These are phyloP conservation scores for Hylaea fasciaria DNA, from an alignment of 2,888 invertebrate species.

Conservation along the genomic window DNA sequence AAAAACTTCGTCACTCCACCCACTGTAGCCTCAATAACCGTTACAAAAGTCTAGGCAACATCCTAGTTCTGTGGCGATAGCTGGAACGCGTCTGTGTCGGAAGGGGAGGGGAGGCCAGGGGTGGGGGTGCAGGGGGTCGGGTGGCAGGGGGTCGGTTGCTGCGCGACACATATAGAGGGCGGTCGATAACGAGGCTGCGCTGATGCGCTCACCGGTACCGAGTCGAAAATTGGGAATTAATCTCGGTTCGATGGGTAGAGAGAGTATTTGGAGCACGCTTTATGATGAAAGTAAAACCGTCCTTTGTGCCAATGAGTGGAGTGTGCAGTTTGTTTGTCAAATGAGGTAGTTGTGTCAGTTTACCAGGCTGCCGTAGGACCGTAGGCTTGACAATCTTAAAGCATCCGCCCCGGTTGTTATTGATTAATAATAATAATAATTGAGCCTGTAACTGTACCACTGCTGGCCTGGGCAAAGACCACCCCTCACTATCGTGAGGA, in stretches of 20 bases:
- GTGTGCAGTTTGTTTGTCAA: no score
- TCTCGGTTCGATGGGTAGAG: constrained; percentile 39
- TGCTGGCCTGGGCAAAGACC: no score
- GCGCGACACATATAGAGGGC: constrained; percentile 76
- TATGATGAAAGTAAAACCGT: constrained; percentile 30
- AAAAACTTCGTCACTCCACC: constrained; percentile 29
- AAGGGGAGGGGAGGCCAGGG: constrained; percentile 45
- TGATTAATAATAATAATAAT: no score
- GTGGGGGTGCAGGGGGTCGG: constrained; percentile 35
- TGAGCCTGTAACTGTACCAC: no score
- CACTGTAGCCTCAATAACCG: constrained; percentile 44
- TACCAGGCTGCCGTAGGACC: no score
- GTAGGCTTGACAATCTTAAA: no score
- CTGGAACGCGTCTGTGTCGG: constrained; percentile 42
- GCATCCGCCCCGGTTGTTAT: no score
- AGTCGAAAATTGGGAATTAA: constrained; percentile 45
- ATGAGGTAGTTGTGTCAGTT: no score
- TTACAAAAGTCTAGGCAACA: constrained; percentile 55
- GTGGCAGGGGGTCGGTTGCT: constrained; percentile 59
- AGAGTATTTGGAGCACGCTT: constrained; percentile 26
- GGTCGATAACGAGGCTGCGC: constrained; percentile 82
- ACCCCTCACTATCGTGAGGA: no score
- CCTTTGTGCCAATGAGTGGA: no score
- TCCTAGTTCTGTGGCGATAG: constrained; percentile 59
- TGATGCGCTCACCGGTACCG: constrained; percentile 48